These are phyloP conservation scores for Cataglyphis livida DNA, from an alignment of 2,888 invertebrate species.

Conservation along the genomic window DNA sequence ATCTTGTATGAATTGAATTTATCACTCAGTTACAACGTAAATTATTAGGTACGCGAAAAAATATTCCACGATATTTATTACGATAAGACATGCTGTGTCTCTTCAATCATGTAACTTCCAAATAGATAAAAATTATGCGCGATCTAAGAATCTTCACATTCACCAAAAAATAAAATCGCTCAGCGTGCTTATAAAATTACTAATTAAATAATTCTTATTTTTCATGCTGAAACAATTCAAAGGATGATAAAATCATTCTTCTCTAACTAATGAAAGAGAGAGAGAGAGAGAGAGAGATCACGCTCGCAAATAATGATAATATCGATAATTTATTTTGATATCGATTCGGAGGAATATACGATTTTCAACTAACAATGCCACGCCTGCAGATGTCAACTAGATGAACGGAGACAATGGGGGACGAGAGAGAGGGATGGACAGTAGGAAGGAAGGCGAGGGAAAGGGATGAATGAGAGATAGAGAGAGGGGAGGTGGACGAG, in stretches of 20 bases:
- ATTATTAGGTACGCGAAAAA: constrained; percentile 10
- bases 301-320: neutral
- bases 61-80: neutral
- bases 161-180: neutral
- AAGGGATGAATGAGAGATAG: constrained; percentile 29
- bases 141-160: neutral
- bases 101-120: neutral
- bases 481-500: constrained; percentile 42
- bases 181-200: neutral
- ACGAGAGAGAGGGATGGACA: constrained; percentile 60
- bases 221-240: neutral
- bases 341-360: neutral
- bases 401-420: constrained; percentile 41
- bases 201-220: neutral
- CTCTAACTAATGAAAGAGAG: neutral
- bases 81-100: neutral
- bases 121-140: neutral
- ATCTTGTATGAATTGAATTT: constrained; percentile 12
- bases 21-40: constrained; percentile 23
- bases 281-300: neutral
- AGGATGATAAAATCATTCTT: neutral
- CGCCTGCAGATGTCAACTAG: constrained; percentile 29
- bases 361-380: constrained; percentile 39
- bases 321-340: neutral
- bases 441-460: constrained; percentile 42